Evolutionary conservation across 2,113 vertebrate genomes (phyloP).

Genomic region (Gobio gobio): DNA sequence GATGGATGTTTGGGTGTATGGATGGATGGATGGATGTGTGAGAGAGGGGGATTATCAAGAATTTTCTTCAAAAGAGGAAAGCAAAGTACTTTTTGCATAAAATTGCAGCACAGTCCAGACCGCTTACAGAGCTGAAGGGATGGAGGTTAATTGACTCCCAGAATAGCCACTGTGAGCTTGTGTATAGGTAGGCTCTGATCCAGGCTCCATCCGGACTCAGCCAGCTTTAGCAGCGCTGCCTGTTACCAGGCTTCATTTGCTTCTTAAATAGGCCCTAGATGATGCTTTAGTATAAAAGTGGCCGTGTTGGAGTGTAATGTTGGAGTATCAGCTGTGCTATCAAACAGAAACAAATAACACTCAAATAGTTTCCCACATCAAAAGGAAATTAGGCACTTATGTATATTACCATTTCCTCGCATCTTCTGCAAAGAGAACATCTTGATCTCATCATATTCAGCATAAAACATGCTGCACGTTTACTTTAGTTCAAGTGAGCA

Average conservation of each 20-base stretch:
- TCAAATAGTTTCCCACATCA: not conserved
- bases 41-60: not conserved
- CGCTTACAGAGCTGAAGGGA: conserved; percentile 30
- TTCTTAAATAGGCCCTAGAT: conserved; percentile 30
- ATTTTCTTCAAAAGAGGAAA: conserved; percentile 18
- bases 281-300: conserved; percentile 1
- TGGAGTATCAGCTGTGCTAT: conserved; percentile 24
- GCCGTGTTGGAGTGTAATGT: not conserved
- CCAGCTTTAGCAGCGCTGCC: conserved; percentile 13
- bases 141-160: conserved; percentile 52
- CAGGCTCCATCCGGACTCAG: conserved; percentile 34
- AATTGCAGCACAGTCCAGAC: conserved; percentile 15
- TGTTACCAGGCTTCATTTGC: conserved; percentile 29
- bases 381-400: conserved; percentile 17
- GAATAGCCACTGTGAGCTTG: conserved; percentile 38
- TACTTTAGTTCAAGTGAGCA: conserved; percentile 22
- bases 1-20: no score
- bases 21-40: no score
- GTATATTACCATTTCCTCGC: not conserved
- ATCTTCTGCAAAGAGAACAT: not conserved
- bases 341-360: conserved; percentile 20
- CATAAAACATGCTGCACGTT: not conserved
- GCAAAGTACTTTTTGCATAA: conserved; percentile 31
- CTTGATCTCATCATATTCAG: not conserved
- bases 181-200: conserved; percentile 23